These are phyloP conservation scores for Melanotus villosus DNA, from an alignment of 2,888 invertebrate species.

Conservation along the genomic window DNA sequence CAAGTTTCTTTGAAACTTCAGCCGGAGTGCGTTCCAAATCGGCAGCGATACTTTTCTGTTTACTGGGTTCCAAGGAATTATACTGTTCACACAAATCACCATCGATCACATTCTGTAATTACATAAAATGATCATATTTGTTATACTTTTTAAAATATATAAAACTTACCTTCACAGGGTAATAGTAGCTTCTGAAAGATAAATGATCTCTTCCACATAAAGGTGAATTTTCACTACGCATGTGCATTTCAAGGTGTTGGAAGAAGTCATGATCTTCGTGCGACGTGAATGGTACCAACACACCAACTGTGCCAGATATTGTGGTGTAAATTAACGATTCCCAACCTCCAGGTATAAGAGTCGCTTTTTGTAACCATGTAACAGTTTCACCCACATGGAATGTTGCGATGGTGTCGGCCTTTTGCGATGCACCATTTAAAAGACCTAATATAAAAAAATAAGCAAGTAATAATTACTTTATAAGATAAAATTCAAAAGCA, in stretches of 20 bases:
- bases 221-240: slow-evolving; percentile 97
- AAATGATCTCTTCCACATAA: slow-evolving; percentile 98
- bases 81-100: slow-evolving; percentile 99
- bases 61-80: slow-evolving; percentile 92
- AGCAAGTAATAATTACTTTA: too few species aligned
- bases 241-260: slow-evolving; percentile 99
- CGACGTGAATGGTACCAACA: slow-evolving; percentile 93
- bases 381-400: slow-evolving; percentile 98
- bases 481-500: too few species aligned
- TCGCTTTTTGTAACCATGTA: slow-evolving; percentile 95
- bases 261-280: slow-evolving; percentile 99
- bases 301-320: slow-evolving; percentile 93
- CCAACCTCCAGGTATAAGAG: slow-evolving; percentile 96
- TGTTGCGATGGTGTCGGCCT: slow-evolving; percentile 92
- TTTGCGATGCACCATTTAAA: slow-evolving; percentile 97
- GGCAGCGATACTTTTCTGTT: slow-evolving; percentile 95
- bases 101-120: slow-evolving; percentile 94
- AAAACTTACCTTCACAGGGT: slow-evolving; percentile 88
- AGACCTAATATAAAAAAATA: slow-evolving; percentile 75
- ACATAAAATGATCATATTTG: too few species aligned
- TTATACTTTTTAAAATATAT: too few species aligned
- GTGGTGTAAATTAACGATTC: slow-evolving; percentile 98
- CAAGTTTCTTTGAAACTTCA: slow-evolving; percentile 98
- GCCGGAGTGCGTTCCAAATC: slow-evolving; percentile 96
- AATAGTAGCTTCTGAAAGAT: slow-evolving; percentile 97